Evolutionary conservation across 2,113 vertebrate genomes (phyloP).

Genomic region (Entelurus aequoreus): DNA sequence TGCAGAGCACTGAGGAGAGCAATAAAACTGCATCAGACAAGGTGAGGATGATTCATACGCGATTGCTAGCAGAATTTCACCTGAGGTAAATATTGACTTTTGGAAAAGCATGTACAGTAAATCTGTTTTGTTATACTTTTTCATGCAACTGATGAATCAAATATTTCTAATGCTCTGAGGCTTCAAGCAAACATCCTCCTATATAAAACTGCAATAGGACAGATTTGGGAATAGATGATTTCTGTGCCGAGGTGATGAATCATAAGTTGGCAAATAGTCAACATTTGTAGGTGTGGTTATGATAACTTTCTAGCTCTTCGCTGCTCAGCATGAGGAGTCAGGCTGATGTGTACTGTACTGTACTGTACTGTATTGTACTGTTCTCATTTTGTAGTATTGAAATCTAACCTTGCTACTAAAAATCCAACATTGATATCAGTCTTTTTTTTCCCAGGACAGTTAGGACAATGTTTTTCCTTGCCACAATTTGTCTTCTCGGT

Average conservation of each 20-base stretch:
- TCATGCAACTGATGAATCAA: conserved; percentile 16
- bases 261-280: conserved; percentile 1
- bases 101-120: background rate
- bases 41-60: conserved; percentile 54
- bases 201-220: conserved; percentile 12
- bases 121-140: background rate
- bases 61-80: conserved; percentile 16
- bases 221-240: conserved; percentile 11
- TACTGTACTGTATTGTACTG: background rate
- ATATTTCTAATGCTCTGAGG: conserved; percentile 24
- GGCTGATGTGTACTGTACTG: conserved; percentile 15
- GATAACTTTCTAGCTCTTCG: conserved; percentile 46
- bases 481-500: conserved; percentile 63
- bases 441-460: conserved; percentile 25
- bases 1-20: conserved; percentile 57
- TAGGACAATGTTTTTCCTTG: conserved; percentile 55
- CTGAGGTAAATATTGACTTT: conserved; percentile 9
- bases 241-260: conserved; percentile 11
- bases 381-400: conserved; percentile 8
- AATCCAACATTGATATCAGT: conserved; percentile 1
- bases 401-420: conserved; percentile 14
- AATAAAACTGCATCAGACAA: conserved; percentile 61
- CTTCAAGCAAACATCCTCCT: conserved; percentile 30
- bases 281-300: conserved; percentile 6
- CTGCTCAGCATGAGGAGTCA: conserved; percentile 25